Evolutionary conservation across 2,888 invertebrate genomes (phyloP).

Genomic region (Tribolium freemani): DNA sequence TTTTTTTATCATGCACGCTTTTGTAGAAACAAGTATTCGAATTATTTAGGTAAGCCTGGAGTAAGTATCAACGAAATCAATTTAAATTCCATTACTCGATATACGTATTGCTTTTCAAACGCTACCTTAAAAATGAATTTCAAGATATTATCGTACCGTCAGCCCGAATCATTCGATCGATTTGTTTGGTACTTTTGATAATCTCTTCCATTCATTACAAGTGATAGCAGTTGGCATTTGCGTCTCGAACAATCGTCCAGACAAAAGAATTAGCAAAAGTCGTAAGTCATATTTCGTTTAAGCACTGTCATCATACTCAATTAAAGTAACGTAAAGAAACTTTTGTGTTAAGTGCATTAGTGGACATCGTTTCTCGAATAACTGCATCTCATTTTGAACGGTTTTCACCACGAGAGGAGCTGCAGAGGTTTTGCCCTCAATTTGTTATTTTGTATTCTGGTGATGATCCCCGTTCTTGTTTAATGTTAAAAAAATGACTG

Average conservation of each 20-base stretch:
- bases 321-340: conserved; percentile 5
- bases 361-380: not conserved
- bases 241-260: conserved; percentile 1
- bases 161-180: not conserved
- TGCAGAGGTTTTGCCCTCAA: not conserved
- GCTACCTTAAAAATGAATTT: not conserved
- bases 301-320: conserved; percentile 10
- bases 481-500: conserved; percentile 19
- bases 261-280: conserved; percentile 21
- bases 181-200: not conserved
- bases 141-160: not conserved
- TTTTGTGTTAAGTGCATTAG: not conserved
- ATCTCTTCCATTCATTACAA: not conserved
- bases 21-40: not conserved
- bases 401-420: too few relatives aligned
- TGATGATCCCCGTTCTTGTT: conserved; percentile 7
- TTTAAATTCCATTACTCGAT: not conserved
- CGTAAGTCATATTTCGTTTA: conserved; percentile 14
- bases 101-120: not conserved
- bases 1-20: not conserved
- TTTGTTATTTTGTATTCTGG: conserved; percentile 20
- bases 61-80: not conserved
- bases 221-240: not conserved
- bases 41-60: not conserved
- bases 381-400: not conserved